Evolutionary conservation across 2,888 invertebrate genomes (phyloP).

Genomic region (Cephalotes varians): DNA sequence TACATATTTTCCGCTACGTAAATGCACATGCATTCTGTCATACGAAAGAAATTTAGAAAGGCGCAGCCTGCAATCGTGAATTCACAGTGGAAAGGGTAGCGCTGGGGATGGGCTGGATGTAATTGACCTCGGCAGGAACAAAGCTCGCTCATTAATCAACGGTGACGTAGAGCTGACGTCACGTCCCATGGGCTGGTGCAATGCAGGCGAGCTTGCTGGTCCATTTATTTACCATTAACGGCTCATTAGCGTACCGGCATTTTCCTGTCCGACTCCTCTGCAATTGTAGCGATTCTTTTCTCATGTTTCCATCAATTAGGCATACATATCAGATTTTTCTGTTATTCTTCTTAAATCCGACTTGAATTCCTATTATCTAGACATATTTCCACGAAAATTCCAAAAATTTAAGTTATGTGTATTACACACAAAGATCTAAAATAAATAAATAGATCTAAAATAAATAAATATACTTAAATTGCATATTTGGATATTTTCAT

Average conservation of each 20-base stretch:
- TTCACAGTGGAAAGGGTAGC: conserved; percentile 56
- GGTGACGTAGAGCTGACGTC: conserved; percentile 79
- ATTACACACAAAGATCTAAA: not conserved
- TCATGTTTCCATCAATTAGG: conserved; percentile 42
- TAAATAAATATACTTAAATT: not conserved
- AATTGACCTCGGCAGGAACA: conserved; percentile 79
- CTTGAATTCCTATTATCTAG: not conserved
- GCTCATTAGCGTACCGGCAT: conserved; percentile 80
- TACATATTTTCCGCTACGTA: not conserved
- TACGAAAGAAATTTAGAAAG: conserved; percentile 43
- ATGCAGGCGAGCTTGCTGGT: conserved; percentile 77
- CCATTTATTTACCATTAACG: conserved; percentile 84
- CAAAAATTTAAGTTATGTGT: not conserved
- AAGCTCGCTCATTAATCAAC: conserved; percentile 82
- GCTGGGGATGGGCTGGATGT: conserved; percentile 70
- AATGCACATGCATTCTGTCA: conserved; percentile 16
- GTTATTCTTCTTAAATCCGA: not conserved
- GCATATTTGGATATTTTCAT: not conserved
- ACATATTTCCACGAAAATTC: not conserved
- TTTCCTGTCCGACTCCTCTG: conserved; percentile 65
- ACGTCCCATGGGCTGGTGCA: conserved; percentile 77
- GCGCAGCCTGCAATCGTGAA: conserved; percentile 58
- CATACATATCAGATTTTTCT: conserved; percentile 25
- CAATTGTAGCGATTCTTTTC: conserved; percentile 63
- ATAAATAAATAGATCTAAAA: not conserved